Conservation (phyloP, 2,113 vertebrate genomes). For the Onychostruthus taczanowskii region DNA sequence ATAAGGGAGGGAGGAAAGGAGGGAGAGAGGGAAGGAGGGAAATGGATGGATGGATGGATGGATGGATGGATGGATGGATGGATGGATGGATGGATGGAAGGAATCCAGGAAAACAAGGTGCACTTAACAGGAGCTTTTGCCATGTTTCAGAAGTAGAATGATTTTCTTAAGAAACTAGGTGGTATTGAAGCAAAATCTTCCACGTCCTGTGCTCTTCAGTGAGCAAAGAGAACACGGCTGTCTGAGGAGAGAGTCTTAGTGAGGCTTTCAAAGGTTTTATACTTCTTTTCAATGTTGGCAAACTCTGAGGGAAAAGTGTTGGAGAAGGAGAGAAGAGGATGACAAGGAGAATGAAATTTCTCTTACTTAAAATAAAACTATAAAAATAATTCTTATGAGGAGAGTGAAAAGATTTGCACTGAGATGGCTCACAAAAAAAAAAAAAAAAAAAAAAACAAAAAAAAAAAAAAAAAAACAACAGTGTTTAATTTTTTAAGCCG, state of each 20-base stretch:
- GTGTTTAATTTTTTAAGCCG: neutral
- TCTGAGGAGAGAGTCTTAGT: neutral
- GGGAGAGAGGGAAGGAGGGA: fast-evolving
- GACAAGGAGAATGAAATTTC: neutral
- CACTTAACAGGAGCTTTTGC: neutral
- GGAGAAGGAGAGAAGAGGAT: neutral
- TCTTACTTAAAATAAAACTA: conserved; percentile 5
- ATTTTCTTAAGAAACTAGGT: neutral
- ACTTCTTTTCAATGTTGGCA: neutral
- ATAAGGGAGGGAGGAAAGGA: neutral
- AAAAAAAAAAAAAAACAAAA: neutral
- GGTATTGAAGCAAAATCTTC: neutral
- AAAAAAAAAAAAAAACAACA: neutral
- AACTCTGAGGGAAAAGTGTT: neutral
- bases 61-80: neutral
- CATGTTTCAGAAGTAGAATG: neutral
- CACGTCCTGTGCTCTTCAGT: neutral
- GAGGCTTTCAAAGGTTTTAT: neutral
- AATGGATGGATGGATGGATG: neutral
- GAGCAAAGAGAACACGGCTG: neutral
- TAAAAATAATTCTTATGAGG: neutral
- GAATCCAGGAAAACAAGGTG: neutral
- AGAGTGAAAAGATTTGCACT: neutral
- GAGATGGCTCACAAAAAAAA: neutral
- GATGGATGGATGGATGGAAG: neutral